Evolutionary conservation across 2,113 vertebrate genomes (phyloP).

Genomic region (Conger conger): DNA sequence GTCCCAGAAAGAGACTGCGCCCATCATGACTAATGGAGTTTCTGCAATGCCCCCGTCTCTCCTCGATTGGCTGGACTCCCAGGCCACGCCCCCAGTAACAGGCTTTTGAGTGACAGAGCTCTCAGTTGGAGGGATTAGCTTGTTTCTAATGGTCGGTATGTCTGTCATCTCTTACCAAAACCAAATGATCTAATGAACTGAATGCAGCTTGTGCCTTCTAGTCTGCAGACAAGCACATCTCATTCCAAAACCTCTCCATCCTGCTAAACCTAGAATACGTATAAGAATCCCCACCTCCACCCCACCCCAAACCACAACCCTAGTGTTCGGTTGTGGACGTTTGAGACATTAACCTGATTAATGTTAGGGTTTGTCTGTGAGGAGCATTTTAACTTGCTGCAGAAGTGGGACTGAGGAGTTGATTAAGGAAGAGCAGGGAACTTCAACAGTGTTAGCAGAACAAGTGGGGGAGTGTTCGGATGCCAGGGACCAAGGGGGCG

Average conservation of each 20-base stretch:
- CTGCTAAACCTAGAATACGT: not conserved
- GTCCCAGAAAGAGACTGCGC: not conserved
- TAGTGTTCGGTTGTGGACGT: conserved; percentile 14
- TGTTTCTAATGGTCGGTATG: not conserved
- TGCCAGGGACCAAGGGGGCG: conserved; percentile 61
- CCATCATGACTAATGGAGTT: conserved; percentile 1
- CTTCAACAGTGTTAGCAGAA: conserved; percentile 77
- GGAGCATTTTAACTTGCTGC: conserved; percentile 34
- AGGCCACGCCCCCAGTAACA: not conserved
- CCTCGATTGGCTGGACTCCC: not conserved
- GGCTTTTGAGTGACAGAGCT: not conserved
- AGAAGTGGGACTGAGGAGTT: conserved; percentile 41
- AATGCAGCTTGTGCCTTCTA: not conserved
- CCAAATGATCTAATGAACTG: not conserved
- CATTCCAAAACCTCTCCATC: not conserved
- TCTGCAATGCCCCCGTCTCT: not conserved
- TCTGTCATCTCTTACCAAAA: not conserved
- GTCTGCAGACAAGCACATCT: not conserved
- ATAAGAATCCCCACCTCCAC: not conserved
- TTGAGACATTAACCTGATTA: conserved; percentile 32
- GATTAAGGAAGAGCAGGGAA: conserved; percentile 63
- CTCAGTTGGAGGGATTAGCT: not conserved
- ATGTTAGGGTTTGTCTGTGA: conserved; percentile 46
- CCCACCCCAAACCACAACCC: not conserved
- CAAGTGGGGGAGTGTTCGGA: conserved; percentile 60